Conservation (phyloP, 1,140 invertebrate genomes). For the Diorhabda elongata region DNA sequence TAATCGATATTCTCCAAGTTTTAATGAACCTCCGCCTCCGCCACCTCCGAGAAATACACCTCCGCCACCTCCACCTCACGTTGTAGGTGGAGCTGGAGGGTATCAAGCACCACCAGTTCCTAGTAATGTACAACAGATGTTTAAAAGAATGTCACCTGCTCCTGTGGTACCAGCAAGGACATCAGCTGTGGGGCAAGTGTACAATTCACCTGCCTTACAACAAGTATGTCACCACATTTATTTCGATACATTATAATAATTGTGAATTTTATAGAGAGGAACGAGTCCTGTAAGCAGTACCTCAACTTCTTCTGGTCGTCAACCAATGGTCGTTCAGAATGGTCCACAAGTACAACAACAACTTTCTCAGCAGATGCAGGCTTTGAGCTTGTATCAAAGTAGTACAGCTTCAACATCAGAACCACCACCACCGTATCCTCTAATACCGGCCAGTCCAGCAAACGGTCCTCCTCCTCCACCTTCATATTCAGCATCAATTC, state of each 20-base stretch:
- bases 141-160: constrained; percentile 80
- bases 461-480: constrained; percentile 70
- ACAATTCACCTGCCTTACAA: constrained; percentile 48
- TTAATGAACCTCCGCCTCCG: constrained; percentile 63
- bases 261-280: constrained; percentile 49
- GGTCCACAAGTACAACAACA: constrained; percentile 80
- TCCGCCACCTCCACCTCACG: constrained; percentile 62
- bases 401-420: constrained; percentile 52
- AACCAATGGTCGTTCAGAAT: constrained; percentile 78
- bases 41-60: constrained; percentile 61
- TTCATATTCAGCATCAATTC: constrained; percentile 79
- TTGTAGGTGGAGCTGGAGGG: constrained; percentile 31
- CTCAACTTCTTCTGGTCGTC: constrained; percentile 47
- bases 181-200: constrained; percentile 50
- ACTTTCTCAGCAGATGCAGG: constrained; percentile 80
- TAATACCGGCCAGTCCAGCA: constrained; percentile 54
- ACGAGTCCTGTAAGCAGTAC: constrained; percentile 55
- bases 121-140: constrained; percentile 72
- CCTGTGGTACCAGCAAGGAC: constrained; percentile 55
- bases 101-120: constrained; percentile 51
- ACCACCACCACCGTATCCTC: constrained; percentile 74
- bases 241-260: not conserved
- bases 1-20: constrained; percentile 64
- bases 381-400: constrained; percentile 72
- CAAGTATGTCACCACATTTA: constrained; percentile 36